A percentile compares a stretch with the other conserved stretches of the same genome.
phyloP scores from a whole-genome alignment of 1,140 invertebrate genomes.

The Drosophila lacertosa region DNA sequence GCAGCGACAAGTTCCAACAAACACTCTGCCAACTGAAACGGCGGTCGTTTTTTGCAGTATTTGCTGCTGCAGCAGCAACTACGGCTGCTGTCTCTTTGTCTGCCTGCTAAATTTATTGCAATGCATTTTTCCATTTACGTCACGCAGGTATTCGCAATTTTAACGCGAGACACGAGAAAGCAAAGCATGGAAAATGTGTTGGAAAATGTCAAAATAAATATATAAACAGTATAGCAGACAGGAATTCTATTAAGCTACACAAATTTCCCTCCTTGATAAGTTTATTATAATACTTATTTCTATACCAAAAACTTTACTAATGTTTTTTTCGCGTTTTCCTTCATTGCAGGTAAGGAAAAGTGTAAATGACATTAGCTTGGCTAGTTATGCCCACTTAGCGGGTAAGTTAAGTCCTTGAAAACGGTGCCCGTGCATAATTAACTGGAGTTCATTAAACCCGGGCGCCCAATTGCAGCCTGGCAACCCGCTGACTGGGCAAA shows the following conservation, averaged over 20 bases:
- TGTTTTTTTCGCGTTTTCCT: conserved; percentile 20
- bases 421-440: conserved; percentile 36
- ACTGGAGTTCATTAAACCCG: conserved; percentile 60
- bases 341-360: conserved; percentile 41
- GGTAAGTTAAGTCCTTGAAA: conserved; percentile 18
- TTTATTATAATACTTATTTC: no score
- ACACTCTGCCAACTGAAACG: conserved; percentile 29
- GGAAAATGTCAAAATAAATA: conserved; percentile 11
- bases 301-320: conserved; percentile 2
- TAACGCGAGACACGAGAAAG: conserved; percentile 36
- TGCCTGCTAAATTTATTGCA: conserved; percentile 64
- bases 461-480: conserved; percentile 36
- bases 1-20: conserved; percentile 37
- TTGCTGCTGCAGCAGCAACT: conserved; percentile 6
- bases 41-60: conserved; percentile 26
- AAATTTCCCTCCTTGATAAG: no score
- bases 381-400: not conserved
- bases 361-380: not conserved
- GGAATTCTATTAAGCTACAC: no score
- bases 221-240: not conserved
- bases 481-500: conserved; percentile 50
- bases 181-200: conserved; percentile 19
- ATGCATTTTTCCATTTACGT: conserved; percentile 66
- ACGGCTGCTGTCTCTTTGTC: conserved; percentile 31
- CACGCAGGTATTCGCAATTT: conserved; percentile 58